These are phyloP conservation scores for Tangara arthus DNA, from an alignment of 2,797 vertebrate genomes.

Conservation along the genomic window DNA sequence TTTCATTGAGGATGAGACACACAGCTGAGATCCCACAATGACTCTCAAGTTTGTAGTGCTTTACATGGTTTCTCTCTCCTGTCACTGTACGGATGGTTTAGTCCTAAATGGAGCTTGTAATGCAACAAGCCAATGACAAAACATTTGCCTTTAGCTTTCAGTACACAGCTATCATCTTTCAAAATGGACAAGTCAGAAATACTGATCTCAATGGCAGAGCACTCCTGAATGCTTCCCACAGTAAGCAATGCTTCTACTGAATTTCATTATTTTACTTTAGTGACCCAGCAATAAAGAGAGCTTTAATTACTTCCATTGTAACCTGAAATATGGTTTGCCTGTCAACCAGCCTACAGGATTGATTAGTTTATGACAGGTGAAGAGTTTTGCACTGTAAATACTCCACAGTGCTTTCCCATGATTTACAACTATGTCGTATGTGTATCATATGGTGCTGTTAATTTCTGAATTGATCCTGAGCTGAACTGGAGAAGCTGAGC, in stretches of 20 bases:
- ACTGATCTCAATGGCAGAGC: background rate
- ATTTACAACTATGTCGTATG: background rate
- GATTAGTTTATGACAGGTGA: background rate
- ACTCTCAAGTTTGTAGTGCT: background rate
- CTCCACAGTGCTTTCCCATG: background rate
- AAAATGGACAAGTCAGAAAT: conserved; percentile 29
- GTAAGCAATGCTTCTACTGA: background rate
- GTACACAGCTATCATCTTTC: conserved; percentile 10
- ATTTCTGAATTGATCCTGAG: conserved; percentile 23
- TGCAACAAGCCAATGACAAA: conserved; percentile 39
- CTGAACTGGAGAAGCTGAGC: background rate
- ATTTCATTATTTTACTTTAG: background rate
- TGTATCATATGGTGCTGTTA: background rate
- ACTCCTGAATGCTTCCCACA: background rate
- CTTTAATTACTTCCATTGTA: background rate
- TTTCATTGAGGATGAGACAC: background rate
- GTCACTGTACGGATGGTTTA: background rate
- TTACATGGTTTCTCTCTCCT: conserved; percentile 15
- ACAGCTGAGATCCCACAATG: background rate
- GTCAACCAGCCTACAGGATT: background rate
- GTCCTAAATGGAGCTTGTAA: conserved; percentile 50
- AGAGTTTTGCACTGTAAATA: background rate
- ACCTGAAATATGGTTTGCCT: background rate
- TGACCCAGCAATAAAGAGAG: background rate
- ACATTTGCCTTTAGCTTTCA: conserved; percentile 24